Evolutionary conservation across 2,888 invertebrate species (phyloP), one percentile per base, ranked within the genome.

Genomic region (Eumerus sabulonum): DNA sequence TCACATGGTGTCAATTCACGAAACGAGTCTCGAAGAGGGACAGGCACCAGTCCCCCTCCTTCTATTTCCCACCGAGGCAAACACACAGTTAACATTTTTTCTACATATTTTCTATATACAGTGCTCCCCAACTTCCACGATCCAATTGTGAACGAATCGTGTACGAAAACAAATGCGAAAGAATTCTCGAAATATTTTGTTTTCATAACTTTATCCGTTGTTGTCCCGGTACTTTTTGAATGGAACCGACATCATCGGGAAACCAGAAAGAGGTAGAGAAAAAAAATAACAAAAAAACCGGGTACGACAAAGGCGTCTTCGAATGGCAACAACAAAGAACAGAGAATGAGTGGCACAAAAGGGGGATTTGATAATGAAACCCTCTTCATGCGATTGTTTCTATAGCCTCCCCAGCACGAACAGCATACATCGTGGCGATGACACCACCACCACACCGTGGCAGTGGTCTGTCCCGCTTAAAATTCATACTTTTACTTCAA

Each of bases 1-100:
- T 74, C 79, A 79, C 79, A 79, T 74, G 74, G 64, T 79, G 53
- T 59, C 64, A 64, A 64, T n/a, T n/a, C n/a, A 59, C 36, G 51
- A 79, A 60, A 64, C 77, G 79, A 79, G 79, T 56, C 79, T 79
- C 79, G 79, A 74, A 47, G 38, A 9, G 42, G 44, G 18, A 68
- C 56, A 56, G 17, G 56, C 68, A 14, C 27, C 42, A 4, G 11
- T 18, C 19, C 36, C 12, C 18, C 12, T 17, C 13, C 5, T 27
- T n/a, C n/a, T n/a, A 16, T 13, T n/a, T n/a, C n/a, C n/a, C n/a
- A n/a, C n/a, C n/a, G n/a, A 17, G 4, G 27, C 14, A 13, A 19
- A 27, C n/a, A n/a, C n/a, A n/a, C n/a, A n/a, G n/a, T n/a, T n/a
- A n/a, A n/a, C n/a, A n/a, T n/a, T n/a, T n/a, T n/a, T n/a, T n/a